phyloP scores from a whole-genome alignment of 64 coral and sea anemone species.

The Dendronephthya gigantea region DNA sequence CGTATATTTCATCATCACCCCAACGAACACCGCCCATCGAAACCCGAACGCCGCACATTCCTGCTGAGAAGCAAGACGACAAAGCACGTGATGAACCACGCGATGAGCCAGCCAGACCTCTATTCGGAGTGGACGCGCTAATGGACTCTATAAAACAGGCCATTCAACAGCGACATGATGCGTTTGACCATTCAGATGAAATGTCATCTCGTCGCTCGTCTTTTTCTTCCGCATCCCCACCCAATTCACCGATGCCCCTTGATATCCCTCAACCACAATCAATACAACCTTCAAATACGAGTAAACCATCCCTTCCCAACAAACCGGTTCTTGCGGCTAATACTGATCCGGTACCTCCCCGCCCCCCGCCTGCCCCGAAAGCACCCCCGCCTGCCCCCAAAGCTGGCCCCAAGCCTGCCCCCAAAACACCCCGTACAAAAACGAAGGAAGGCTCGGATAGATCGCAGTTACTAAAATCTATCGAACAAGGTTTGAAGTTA shows the following conservation, averaged over 20 bases:
- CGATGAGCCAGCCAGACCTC: not conserved
- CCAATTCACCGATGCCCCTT: not conserved
- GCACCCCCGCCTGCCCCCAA: not conserved
- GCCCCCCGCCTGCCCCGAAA: not conserved
- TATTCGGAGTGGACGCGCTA: not conserved
- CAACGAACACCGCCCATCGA: not conserved
- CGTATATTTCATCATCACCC: not conserved
- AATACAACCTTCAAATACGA: not conserved
- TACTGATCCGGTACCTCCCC: not conserved
- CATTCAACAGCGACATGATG: not conserved
- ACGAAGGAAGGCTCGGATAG: not conserved
- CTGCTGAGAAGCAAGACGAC: not conserved
- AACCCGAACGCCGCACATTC: not conserved
- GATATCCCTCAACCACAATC: not conserved
- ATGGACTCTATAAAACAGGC: slow-evolving; percentile 12
- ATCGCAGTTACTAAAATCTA: not conserved
- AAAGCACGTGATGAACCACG: not conserved
- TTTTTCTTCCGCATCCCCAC: not conserved
- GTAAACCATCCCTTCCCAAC: not conserved
- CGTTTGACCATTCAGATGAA: not conserved
- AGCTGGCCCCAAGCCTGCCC: not conserved
- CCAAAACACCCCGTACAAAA: not conserved
- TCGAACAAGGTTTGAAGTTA: not conserved
- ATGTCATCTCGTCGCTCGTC: not conserved
- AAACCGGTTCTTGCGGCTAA: not conserved